A percentile compares a stretch with the other conserved stretches of the same genome.
These are phyloP conservation scores for Gila orcuttii DNA, from an alignment of 2,113 vertebrate species.

Conservation along the genomic window DNA sequence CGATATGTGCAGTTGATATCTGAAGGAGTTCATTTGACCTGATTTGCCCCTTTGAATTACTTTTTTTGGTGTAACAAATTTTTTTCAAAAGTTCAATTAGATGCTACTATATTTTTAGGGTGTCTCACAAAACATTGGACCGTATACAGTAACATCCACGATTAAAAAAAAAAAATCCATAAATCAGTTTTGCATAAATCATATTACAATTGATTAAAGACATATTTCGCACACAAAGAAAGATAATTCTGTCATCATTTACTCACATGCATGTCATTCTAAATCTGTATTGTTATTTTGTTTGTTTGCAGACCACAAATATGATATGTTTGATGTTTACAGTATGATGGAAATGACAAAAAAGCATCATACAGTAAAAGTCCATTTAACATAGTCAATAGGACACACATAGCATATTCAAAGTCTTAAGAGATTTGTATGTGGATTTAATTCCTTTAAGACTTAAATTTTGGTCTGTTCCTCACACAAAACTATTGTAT, in stretches of 20 bases:
- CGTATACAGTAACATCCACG: too few species aligned
- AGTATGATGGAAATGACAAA: not conserved
- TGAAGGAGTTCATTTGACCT: not conserved
- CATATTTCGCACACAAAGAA: not conserved
- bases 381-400: not conserved
- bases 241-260: not conserved
- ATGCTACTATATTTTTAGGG: not conserved
- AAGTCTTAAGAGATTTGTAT: not conserved
- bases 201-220: not conserved
- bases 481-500: not conserved
- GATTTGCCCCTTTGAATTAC: not conserved
- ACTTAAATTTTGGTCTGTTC: not conserved
- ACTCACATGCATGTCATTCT: not conserved
- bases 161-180: not conserved
- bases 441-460: not conserved
- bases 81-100: not conserved
- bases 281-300: not conserved
- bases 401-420: not conserved
- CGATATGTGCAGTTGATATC: not conserved
- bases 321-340: not conserved
- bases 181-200: not conserved
- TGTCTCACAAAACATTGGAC: too few species aligned
- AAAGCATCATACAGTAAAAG: not conserved
- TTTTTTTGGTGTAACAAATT: not conserved
- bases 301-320: not conserved